A percentile compares a stretch with the other conserved stretches of the same genome.
These are phyloP conservation scores for Palythoa caribaeorum DNA, from an alignment of 92 coral and sea anemone species.

Conservation along the genomic window DNA sequence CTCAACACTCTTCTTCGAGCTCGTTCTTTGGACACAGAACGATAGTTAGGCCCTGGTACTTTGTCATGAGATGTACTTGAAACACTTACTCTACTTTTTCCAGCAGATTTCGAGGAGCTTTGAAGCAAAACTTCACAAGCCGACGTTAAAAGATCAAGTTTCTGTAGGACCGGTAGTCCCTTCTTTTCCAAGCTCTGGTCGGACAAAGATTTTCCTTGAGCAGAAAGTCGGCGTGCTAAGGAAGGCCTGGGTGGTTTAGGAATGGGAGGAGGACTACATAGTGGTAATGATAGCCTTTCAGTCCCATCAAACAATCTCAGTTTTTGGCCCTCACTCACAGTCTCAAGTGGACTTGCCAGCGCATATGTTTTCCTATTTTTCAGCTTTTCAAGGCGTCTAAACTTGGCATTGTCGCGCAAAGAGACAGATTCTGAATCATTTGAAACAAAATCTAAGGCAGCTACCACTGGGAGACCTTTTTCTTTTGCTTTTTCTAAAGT, in stretches of 20 bases:
- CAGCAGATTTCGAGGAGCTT: conserved; percentile 38
- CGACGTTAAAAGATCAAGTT: conserved; percentile 83
- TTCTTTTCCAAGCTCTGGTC: conserved; percentile 20
- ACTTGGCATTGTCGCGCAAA: conserved; percentile 56
- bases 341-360: conserved; percentile 88
- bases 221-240: conserved; percentile 23
- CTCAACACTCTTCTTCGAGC: conserved; percentile 34
- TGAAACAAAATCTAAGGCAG: conserved; percentile 75
- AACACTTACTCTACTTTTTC: neutral
- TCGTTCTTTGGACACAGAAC: conserved; percentile 25
- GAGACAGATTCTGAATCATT: conserved; percentile 48
- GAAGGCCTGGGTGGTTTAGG: conserved; percentile 43
- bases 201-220: conserved; percentile 1
- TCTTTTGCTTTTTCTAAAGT: conserved; percentile 82
- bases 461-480: conserved; percentile 83
- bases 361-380: conserved; percentile 89
- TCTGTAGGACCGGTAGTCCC: conserved; percentile 74
- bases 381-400: conserved; percentile 80
- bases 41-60: neutral
- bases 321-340: conserved; percentile 80
- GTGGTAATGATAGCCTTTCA: conserved; percentile 62
- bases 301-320: conserved; percentile 84
- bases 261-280: conserved; percentile 41
- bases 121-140: conserved; percentile 85
- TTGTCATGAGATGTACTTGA: neutral